phyloP scores from a whole-genome alignment of 2,888 invertebrate genomes.

The Nymphalis polychloros region DNA sequence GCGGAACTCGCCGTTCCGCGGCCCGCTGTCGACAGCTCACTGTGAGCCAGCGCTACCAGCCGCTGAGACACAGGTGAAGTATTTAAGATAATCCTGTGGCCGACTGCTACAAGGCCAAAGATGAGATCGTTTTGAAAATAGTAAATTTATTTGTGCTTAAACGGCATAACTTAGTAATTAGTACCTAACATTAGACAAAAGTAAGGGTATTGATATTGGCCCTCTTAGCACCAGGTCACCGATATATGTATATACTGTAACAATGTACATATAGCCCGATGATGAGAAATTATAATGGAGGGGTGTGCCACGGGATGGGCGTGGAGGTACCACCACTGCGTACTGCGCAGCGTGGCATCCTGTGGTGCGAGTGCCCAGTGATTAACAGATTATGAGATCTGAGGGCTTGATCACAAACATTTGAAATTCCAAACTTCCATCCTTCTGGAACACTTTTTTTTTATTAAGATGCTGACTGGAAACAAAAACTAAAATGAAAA shows the following conservation, averaged over 20 bases:
- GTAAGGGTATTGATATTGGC: no score
- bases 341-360: conserved; percentile 46
- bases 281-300: conserved; percentile 67
- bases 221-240: background rate
- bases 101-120: no score
- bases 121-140: background rate
- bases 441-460: no score
- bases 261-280: conserved; percentile 49
- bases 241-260: background rate
- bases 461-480: no score
- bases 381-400: conserved; percentile 71
- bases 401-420: conserved; percentile 50
- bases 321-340: conserved; percentile 40
- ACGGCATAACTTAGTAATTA: no score
- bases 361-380: conserved; percentile 59
- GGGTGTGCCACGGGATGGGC: conserved; percentile 46
- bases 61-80: conserved; percentile 50
- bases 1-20: conserved; percentile 84
- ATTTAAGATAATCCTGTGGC: background rate
- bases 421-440: no score
- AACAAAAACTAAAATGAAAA: no score
- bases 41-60: conserved; percentile 73
- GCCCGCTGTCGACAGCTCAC: conserved; percentile 81
- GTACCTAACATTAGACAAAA: no score
- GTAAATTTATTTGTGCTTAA: no score